A percentile compares a stretch with the other conserved stretches of the same genome.
Evolutionary conservation across 2,888 invertebrate genomes (phyloP).

Genomic region (Ornithoptera priamus): DNA sequence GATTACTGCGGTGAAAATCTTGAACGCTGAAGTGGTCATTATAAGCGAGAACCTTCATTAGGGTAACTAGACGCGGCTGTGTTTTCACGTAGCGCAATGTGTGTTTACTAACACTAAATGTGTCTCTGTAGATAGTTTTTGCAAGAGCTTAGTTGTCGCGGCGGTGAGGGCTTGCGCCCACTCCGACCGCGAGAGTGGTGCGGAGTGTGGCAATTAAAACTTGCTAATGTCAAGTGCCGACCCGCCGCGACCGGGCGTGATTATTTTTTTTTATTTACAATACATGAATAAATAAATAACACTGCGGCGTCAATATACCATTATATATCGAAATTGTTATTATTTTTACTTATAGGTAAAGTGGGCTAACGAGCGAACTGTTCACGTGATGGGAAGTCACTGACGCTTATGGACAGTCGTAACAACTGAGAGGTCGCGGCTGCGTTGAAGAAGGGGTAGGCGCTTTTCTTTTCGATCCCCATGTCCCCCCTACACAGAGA

Average conservation of each 20-base stretch:
- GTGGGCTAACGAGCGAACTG: too few relatives aligned
- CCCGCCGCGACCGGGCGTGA: slow-evolving; percentile 53
- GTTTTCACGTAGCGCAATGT: slow-evolving; percentile 41
- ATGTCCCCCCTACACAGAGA: too few relatives aligned
- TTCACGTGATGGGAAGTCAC: too few relatives aligned
- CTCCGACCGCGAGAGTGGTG: slow-evolving; percentile 62
- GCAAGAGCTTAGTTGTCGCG: slow-evolving; percentile 52
- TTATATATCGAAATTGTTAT: background rate
- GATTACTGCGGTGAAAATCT: slow-evolving; percentile 40
- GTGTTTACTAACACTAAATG: slow-evolving; percentile 51
- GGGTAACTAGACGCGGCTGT: slow-evolving; percentile 40
- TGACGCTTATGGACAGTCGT: too few relatives aligned
- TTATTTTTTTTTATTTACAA: slow-evolving; percentile 58
- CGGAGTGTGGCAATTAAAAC: slow-evolving; percentile 77
- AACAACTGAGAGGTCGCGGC: too few relatives aligned
- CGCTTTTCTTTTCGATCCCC: too few relatives aligned
- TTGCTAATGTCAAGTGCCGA: slow-evolving; percentile 75
- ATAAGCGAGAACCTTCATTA: slow-evolving; percentile 41
- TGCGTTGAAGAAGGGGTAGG: too few relatives aligned
- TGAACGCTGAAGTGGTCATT: slow-evolving; percentile 37
- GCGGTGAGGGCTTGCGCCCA: slow-evolving; percentile 54
- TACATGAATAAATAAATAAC: slow-evolving; percentile 50
- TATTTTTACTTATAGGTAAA: too few relatives aligned
- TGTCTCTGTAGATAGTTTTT: slow-evolving; percentile 54
- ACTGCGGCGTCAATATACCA: slow-evolving; percentile 35